These are phyloP conservation scores for Nannospalax galili DNA, from an alignment of 2,113 vertebrate genomes.

Conservation along the genomic window DNA sequence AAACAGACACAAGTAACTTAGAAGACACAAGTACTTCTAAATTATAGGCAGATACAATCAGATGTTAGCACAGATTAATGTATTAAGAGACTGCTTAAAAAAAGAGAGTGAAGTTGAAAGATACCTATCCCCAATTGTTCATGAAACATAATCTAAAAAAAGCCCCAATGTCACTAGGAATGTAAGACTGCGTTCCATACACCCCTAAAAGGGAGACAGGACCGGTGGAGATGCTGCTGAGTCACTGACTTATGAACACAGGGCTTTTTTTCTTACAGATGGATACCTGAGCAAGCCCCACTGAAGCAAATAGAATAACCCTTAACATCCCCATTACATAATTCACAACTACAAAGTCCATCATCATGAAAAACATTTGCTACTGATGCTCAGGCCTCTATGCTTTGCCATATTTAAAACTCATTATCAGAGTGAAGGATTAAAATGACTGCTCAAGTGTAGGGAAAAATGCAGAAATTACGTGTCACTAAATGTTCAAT, in stretches of 20 bases:
- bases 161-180: conserved; percentile 67
- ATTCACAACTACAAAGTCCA: conserved; percentile 60
- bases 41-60: conserved; percentile 21
- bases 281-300: conserved; percentile 70
- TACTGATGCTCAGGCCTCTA: conserved; percentile 56
- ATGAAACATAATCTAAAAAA: conserved; percentile 60
- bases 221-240: conserved; percentile 80
- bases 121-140: neutral
- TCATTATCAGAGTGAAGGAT: conserved; percentile 62
- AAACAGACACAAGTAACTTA: conserved; percentile 57
- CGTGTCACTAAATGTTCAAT: conserved; percentile 74
- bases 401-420: conserved; percentile 73
- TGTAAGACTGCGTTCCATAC: conserved; percentile 66
- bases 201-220: conserved; percentile 72
- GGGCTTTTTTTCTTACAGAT: conserved; percentile 74
- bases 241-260: conserved; percentile 78
- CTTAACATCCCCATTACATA: conserved; percentile 73
- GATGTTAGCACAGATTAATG: conserved; percentile 26
- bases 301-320: conserved; percentile 66
- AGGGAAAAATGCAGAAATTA: conserved; percentile 76
- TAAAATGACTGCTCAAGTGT: conserved; percentile 64
- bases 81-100: conserved; percentile 32
- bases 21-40: conserved; percentile 29
- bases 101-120: conserved; percentile 52
- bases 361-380: conserved; percentile 61